These are phyloP conservation scores for Drosophila acutilabella DNA, from an alignment of 2,888 invertebrate species.

Conservation along the genomic window DNA sequence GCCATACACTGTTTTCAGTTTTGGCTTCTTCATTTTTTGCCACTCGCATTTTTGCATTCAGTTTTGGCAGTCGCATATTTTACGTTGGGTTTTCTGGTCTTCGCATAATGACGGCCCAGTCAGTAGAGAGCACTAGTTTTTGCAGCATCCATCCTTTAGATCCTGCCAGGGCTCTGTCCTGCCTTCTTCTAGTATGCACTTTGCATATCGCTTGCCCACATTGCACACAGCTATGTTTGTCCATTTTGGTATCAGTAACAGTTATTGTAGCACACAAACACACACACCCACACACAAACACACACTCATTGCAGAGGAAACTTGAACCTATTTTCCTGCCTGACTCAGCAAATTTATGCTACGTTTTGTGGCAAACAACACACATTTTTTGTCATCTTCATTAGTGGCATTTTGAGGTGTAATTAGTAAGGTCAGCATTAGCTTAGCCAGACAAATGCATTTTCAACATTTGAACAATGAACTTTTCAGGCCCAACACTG, in stretches of 20 bases:
- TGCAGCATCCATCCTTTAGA: constrained; percentile 11
- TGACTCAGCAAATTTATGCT: constrained; percentile 52
- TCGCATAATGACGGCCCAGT: constrained; percentile 72
- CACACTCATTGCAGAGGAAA: too few relatives aligned
- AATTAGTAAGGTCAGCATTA: constrained; percentile 49
- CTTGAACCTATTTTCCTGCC: constrained; percentile 11
- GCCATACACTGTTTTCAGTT: constrained; percentile 13
- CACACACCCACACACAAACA: too few relatives aligned
- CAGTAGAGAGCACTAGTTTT: constrained; percentile 44
- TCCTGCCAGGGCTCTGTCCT: constrained; percentile 9
- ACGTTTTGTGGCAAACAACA: constrained; percentile 29
- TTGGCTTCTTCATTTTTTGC: constrained; percentile 24
- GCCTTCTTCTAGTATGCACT: constrained; percentile 37
- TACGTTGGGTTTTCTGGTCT: constrained; percentile 41
- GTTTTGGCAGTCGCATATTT: constrained; percentile 63
- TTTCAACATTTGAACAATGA: background rate
- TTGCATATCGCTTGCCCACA: constrained; percentile 64
- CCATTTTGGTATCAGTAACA: constrained; percentile 22
- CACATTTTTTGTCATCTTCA: constrained; percentile 49
- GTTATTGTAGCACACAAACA: background rate
- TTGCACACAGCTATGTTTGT: constrained; percentile 43
- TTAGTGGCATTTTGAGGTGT: constrained; percentile 58
- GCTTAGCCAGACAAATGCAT: background rate
- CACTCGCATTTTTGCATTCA: constrained; percentile 28
- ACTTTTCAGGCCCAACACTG: background rate